A percentile compares a stretch with the other conserved stretches of the same genome.
phyloP scores from a whole-genome alignment of 30 jellyfish, hydroid and myxozoan genomes.

The Hydra vulgaris region DNA sequence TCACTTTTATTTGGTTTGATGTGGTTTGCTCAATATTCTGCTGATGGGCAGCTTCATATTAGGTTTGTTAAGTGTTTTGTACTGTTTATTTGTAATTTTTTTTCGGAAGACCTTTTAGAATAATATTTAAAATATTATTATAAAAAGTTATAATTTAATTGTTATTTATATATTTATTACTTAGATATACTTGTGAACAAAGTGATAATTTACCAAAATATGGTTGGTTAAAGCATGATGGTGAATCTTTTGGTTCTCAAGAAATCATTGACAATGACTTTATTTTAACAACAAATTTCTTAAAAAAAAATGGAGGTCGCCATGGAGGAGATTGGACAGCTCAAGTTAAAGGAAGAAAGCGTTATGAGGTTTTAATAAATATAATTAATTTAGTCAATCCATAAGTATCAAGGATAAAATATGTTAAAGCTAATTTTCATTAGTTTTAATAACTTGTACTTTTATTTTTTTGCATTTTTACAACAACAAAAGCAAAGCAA shows the following conservation, averaged over 20 bases:
- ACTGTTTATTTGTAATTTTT: background rate
- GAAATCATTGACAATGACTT: slow-evolving; percentile 85
- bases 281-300: slow-evolving; percentile 67
- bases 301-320: slow-evolving; percentile 54
- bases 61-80: slow-evolving; percentile 30
- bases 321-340: slow-evolving; percentile 99
- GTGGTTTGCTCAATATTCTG: slow-evolving; percentile 92
- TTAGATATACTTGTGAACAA: slow-evolving; percentile 84
- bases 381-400: slow-evolving; percentile 34
- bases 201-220: slow-evolving; percentile 66
- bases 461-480: too few relatives aligned
- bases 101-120: background rate
- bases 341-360: slow-evolving; percentile 51
- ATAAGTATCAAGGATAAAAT: background rate
- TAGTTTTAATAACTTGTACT: background rate
- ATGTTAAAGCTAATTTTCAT: background rate
- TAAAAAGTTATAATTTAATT: background rate
- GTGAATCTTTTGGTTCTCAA: slow-evolving; percentile 80
- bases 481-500: too few relatives aligned
- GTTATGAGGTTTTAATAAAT: slow-evolving; percentile 22
- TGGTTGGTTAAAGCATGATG: slow-evolving; percentile 97
- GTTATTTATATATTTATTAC: slow-evolving; percentile 1
- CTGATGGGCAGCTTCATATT: slow-evolving; percentile 64
- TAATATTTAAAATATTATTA: too few relatives aligned
- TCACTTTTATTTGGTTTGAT: slow-evolving; percentile 82